Conservation (phyloP, 2,797 vertebrate species). For the Rousettus madagascariensis region DNA sequence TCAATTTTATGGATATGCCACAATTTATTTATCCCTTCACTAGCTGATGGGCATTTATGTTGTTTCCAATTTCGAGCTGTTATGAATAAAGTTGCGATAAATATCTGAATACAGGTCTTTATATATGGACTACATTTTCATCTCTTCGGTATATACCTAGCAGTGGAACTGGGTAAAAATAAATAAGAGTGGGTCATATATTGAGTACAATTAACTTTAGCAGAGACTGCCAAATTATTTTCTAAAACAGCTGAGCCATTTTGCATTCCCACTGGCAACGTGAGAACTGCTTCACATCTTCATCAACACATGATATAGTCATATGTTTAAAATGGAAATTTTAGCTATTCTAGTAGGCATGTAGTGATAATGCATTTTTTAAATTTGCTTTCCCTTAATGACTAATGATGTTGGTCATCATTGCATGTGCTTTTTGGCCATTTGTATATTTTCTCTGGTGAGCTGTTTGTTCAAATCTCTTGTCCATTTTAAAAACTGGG, state of each 20-base stretch:
- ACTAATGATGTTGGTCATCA: background rate
- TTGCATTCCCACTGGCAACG: background rate
- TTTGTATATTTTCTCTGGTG: background rate
- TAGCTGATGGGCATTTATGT: background rate
- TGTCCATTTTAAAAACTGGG: background rate
- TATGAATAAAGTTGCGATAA: slow-evolving; percentile 36
- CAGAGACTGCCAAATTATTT: background rate
- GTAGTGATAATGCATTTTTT: background rate
- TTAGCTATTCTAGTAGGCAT: background rate
- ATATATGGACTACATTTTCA: background rate
- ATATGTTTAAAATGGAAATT: background rate
- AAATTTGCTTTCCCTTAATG: background rate
- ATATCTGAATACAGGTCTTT: background rate
- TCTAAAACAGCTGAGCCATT: background rate
- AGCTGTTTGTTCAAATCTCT: background rate
- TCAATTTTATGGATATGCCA: background rate
- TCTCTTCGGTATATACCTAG: background rate
- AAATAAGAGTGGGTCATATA: background rate
- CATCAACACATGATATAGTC: background rate
- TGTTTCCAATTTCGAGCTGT: slow-evolving; percentile 11
- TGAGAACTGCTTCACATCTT: background rate
- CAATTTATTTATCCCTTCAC: slow-evolving; percentile 24
- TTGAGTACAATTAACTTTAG: background rate
- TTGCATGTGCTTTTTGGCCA: background rate
- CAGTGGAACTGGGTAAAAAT: background rate